Percentiles rank a stretch among this genome's conserved stretches.
These are phyloP conservation scores for Caerostris darwini DNA, from an alignment of 1,140 invertebrate species.

Conservation along the genomic window DNA sequence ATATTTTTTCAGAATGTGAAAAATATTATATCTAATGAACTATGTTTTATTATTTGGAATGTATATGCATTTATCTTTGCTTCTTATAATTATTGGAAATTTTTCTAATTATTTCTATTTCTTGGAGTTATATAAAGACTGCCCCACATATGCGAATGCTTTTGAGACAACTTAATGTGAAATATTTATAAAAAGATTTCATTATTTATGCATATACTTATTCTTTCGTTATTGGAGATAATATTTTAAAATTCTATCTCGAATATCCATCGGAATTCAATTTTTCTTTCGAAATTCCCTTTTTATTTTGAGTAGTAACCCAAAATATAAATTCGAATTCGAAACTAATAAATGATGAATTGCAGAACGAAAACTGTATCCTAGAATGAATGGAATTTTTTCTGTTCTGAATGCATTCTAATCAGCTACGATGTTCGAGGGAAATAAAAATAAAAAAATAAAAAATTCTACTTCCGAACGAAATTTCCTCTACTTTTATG, in stretches of 20 bases:
- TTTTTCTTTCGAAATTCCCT: neutral
- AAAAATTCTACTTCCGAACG: neutral
- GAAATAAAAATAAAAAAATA: neutral
- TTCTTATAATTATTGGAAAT: too few relatives aligned
- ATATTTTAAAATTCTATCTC: neutral
- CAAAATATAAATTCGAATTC: neutral
- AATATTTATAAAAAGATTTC: too few relatives aligned
- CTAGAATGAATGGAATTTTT: too few relatives aligned
- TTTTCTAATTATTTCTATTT: too few relatives aligned
- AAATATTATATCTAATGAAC: too few relatives aligned
- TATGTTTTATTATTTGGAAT: too few relatives aligned
- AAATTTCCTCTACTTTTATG: constrained; percentile 13
- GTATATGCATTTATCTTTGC: too few relatives aligned
- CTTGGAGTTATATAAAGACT: too few relatives aligned
- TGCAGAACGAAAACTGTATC: neutral
- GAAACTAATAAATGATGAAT: neutral
- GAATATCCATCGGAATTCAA: neutral
- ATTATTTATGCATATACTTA: too few relatives aligned
- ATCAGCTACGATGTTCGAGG: neutral
- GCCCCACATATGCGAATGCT: too few relatives aligned
- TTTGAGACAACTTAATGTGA: too few relatives aligned
- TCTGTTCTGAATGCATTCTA: neutral
- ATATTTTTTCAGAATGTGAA: too few relatives aligned
- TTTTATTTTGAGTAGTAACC: neutral
- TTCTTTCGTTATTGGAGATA: neutral